These are phyloP conservation scores for Xestia ashworthii DNA, from an alignment of 2,888 invertebrate species.

Conservation along the genomic window DNA sequence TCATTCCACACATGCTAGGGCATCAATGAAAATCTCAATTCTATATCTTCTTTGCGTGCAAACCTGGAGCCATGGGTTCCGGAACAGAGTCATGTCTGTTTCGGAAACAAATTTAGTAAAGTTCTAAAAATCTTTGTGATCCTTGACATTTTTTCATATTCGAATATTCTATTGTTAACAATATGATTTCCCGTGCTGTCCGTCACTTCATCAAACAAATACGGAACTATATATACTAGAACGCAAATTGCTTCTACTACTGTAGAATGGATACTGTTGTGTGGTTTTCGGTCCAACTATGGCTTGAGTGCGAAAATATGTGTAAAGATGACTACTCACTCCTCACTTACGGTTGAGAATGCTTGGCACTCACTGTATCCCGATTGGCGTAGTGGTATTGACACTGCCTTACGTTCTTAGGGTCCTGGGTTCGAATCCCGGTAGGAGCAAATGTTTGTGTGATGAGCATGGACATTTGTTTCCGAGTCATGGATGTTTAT, in stretches of 20 bases:
- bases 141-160: background rate
- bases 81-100: too few species aligned
- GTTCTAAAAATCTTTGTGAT: too few species aligned
- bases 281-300: background rate
- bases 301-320: conserved; percentile 11
- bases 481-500: too few species aligned
- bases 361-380: conserved; percentile 36
- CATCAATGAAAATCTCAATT: too few species aligned
- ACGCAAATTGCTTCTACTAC: background rate
- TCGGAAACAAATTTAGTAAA: too few species aligned
- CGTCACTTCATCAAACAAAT: background rate
- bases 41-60: background rate
- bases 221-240: background rate
- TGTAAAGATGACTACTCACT: conserved; percentile 14
- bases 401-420: too few species aligned
- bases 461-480: too few species aligned
- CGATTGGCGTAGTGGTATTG: too few species aligned
- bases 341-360: conserved; percentile 27
- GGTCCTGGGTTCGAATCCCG: too few species aligned
- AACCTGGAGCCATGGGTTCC: background rate
- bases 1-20: too few species aligned
- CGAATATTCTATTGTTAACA: background rate
- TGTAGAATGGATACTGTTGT: too few species aligned
- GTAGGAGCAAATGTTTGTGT: too few species aligned
- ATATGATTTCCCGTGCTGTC: background rate